Base-by-base conservation (phyloP, 1,140 invertebrate genomes). In the Zaprionus taronus region DNA sequence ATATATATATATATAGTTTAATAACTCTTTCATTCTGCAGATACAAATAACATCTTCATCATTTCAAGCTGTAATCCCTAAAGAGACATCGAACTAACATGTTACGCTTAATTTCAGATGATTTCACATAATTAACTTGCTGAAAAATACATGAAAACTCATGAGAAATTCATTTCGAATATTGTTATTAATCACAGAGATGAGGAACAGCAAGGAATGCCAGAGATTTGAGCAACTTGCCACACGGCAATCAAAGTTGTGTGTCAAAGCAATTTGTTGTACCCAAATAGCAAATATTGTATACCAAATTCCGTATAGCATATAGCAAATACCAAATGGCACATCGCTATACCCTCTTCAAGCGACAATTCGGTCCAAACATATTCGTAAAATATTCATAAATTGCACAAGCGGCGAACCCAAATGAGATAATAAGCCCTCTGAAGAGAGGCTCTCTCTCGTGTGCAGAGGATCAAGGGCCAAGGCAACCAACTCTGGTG, bases 381-480 rank as follows among this genome's bases (percentile, higher is more conserved):
- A 72, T 68, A 81, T 74, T 72, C 79, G 66, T 84, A 75, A 84
- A 85, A 79, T 85, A 84, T 84, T 85, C 82, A 84, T 84, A 85
- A 85, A 86, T 84, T 81, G 70, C 55, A 41, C 66, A 63, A 69
- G 41, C 58, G 65, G 55, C 77, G 51, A 51, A 51, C 57, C 67
- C 65, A 77, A 56, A 64, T 56, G 66, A 72, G 76, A 70, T 86
- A 85, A 86, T 86, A 81, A 79, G 79, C 79, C 75, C 74, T 67
- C 34, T 49, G 24, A 36, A 31, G 31, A 41, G 41, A 36, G 34
- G 12, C 41, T 47, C 41, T 47, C 41, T 44, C 41, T 17, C 7
- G 31, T 9, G 9, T 9, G 60, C 12, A 81, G 79, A 72, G 79
- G 49, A 81, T 67, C 65, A 67, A 31, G 26, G 55, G 65, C 36